A percentile compares a stretch with the other conserved stretches of the same genome.
These are phyloP conservation scores for Amniataba percoides DNA, from an alignment of 2,797 vertebrate genomes.

Conservation along the genomic window DNA sequence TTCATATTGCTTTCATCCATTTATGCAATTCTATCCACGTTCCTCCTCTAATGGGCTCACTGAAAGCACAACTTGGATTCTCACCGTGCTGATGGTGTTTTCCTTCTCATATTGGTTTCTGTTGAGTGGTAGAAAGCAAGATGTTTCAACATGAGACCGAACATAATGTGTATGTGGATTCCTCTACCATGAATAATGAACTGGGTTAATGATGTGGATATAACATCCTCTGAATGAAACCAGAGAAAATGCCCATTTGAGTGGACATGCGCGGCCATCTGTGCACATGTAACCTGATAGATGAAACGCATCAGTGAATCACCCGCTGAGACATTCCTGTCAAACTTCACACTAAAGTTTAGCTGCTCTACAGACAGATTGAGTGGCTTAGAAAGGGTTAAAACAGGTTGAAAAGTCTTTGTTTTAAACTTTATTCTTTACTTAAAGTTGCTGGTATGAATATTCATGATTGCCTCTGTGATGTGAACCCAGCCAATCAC, in stretches of 20 bases:
- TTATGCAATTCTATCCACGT: constrained; percentile 28
- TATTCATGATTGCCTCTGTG: constrained; percentile 37
- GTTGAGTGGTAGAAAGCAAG: constrained; percentile 20
- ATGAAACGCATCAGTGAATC: constrained; percentile 61
- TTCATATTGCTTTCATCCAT: constrained; percentile 35
- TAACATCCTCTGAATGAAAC: constrained; percentile 66
- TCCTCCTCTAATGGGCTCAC: constrained; percentile 27
- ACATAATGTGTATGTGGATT: constrained; percentile 43
- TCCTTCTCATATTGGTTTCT: constrained; percentile 24
- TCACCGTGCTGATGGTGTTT: constrained; percentile 5
- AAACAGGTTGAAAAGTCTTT: constrained; percentile 9
- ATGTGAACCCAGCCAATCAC: constrained; percentile 47
- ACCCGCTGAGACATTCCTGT: constrained; percentile 43
- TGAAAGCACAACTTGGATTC: constrained; percentile 33
- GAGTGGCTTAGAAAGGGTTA: neutral
- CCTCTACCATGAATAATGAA: constrained; percentile 55
- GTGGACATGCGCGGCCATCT: constrained; percentile 78
- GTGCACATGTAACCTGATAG: constrained; percentile 81
- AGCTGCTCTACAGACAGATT: constrained; percentile 1
- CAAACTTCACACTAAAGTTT: constrained; percentile 18
- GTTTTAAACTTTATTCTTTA: constrained; percentile 7
- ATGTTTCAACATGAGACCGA: constrained; percentile 7
- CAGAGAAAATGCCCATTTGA: constrained; percentile 69
- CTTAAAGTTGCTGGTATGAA: constrained; percentile 21
- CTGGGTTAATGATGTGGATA: constrained; percentile 63